A percentile compares a stretch with the other conserved stretches of the same genome.
Conservation (phyloP, 2,888 invertebrate species). For the Cynaeus angustus region DNA sequence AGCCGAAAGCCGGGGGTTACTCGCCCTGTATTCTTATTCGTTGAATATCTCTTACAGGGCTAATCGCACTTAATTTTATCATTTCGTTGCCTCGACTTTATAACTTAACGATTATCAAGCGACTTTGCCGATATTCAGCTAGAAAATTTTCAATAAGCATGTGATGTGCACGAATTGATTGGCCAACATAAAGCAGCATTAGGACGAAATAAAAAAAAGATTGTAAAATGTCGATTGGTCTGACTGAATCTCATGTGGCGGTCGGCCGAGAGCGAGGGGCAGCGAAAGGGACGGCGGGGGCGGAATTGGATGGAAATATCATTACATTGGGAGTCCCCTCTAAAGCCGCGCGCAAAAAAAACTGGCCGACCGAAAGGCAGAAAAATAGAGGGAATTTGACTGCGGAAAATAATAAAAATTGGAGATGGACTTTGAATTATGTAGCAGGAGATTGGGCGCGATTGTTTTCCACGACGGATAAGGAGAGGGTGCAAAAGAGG, state of each 20-base stretch:
- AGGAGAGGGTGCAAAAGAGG: conserved; percentile 19
- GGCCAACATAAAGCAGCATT: conserved; percentile 58
- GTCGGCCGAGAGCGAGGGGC: conserved; percentile 64
- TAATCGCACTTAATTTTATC: conserved; percentile 51
- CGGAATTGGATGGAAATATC: conserved; percentile 72
- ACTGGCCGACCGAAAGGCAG: conserved; percentile 72
- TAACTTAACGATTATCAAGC: neutral
- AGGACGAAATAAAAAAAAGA: conserved; percentile 60
- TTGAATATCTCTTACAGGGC: conserved; percentile 45
- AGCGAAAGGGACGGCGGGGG: conserved; percentile 55
- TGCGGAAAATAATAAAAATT: conserved; percentile 73
- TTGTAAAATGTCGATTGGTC: conserved; percentile 64
- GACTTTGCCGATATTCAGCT: conserved; percentile 51
- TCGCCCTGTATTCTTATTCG: conserved; percentile 63
- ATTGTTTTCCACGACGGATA: conserved; percentile 61
- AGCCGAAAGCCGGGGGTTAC: conserved; percentile 66
- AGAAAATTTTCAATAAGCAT: conserved; percentile 53
- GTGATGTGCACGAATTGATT: conserved; percentile 58
- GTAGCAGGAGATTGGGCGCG: conserved; percentile 68
- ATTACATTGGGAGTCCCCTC: conserved; percentile 71
- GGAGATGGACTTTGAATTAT: conserved; percentile 73
- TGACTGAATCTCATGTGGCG: conserved; percentile 58
- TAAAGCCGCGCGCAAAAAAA: conserved; percentile 66
- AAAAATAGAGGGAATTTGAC: conserved; percentile 73
- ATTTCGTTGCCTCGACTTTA: conserved; percentile 5